These are phyloP conservation scores for Pherbina coryleti DNA, from an alignment of 2,888 invertebrate species.

Conservation along the genomic window DNA sequence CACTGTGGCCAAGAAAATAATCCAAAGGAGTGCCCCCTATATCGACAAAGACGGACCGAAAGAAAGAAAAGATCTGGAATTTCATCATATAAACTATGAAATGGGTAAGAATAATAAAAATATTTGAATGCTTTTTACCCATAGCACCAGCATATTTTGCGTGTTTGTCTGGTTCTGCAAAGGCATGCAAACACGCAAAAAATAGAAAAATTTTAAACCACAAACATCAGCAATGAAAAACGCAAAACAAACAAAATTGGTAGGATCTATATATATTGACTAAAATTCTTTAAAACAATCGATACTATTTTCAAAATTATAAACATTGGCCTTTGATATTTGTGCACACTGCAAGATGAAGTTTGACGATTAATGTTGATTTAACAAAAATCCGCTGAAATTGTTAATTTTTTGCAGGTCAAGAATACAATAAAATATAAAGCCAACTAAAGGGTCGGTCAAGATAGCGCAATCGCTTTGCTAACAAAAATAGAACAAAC, in stretches of 20 bases:
- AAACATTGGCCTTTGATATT: no score
- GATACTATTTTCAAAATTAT: no score
- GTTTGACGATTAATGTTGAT: not conserved
- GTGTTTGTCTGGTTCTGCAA: not conserved
- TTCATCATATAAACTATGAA: constrained; percentile 45
- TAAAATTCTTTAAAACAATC: not conserved
- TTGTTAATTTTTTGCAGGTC: constrained; percentile 37
- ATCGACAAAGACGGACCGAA: constrained; percentile 2
- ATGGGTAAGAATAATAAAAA: constrained; percentile 45
- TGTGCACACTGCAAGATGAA: not conserved
- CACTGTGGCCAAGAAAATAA: no score
- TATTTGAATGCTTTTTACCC: not conserved
- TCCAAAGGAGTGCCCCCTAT: no score
- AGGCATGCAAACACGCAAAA: not conserved
- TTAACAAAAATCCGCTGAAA: constrained; percentile 25
- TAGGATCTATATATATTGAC: not conserved
- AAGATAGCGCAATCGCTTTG: constrained; percentile 14
- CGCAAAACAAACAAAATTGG: constrained; percentile 7
- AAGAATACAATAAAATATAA: constrained; percentile 16
- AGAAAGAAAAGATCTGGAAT: constrained; percentile 8
- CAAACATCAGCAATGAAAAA: constrained; percentile 12
- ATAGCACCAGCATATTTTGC: constrained; percentile 1
- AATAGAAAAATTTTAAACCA: not conserved
- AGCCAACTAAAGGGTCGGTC: constrained; percentile 16
- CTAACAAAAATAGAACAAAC: constrained; percentile 1